Percentiles rank a stretch among this genome's conserved stretches.
Conservation (phyloP, 2,797 vertebrate genomes). For the Lepilemur septentrionalis region DNA sequence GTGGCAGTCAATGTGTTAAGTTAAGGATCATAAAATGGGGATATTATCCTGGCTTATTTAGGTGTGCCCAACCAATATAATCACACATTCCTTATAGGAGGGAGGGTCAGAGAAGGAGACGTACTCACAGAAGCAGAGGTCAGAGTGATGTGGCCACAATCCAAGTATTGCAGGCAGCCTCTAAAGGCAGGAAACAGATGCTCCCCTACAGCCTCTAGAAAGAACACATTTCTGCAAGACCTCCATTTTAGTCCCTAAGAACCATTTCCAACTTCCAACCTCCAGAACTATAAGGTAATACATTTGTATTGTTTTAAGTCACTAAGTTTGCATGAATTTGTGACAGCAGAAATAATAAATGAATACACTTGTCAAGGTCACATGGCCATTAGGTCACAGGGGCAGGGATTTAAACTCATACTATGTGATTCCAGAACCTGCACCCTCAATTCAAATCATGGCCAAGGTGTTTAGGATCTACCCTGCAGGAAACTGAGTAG, state of each 20-base stretch:
- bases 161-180: background rate
- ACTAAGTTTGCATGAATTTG: background rate
- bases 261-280: background rate
- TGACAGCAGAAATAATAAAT: background rate
- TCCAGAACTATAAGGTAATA: background rate
- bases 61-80: background rate
- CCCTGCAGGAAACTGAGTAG: background rate
- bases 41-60: background rate
- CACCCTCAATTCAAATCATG: background rate
- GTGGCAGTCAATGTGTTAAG: background rate
- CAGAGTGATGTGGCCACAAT: background rate
- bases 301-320: background rate
- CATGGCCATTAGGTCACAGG: background rate
- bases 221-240: background rate
- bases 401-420: background rate
- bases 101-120: background rate
- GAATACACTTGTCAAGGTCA: background rate
- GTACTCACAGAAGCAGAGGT: background rate
- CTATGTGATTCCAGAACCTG: background rate
- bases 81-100: background rate
- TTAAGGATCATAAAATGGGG: background rate
- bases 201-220: background rate
- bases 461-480: background rate
- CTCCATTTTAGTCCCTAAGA: background rate
- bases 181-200: background rate